Percentiles rank a stretch among this genome's conserved stretches.
Evolutionary conservation across 2,888 invertebrate genomes (phyloP).

Genomic region (Ornithoptera priamus): DNA sequence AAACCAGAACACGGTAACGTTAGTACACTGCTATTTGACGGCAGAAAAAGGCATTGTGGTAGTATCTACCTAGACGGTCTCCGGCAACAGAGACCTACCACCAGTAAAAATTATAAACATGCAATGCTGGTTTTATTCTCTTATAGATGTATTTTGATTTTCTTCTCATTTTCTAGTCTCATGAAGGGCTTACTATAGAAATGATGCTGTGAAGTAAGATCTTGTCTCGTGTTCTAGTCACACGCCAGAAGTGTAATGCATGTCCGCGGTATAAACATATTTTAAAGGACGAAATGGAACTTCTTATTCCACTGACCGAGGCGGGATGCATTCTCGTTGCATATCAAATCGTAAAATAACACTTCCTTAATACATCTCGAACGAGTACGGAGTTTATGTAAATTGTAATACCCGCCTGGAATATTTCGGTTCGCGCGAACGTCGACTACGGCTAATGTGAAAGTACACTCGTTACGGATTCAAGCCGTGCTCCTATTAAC

Average conservation of each 20-base stretch:
- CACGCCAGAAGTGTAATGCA: constrained; percentile 8
- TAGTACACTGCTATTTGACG: too few species aligned
- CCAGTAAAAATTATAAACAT: too few species aligned
- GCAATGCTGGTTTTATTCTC: constrained; percentile 3
- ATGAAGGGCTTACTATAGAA: too few species aligned
- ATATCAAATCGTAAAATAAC: constrained; percentile 68
- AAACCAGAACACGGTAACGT: too few species aligned
- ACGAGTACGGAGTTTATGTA: constrained; percentile 71
- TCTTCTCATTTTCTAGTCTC: neutral
- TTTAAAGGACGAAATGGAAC: constrained; percentile 35
- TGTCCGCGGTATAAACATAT: constrained; percentile 17
- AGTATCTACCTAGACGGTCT: too few species aligned
- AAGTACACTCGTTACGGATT: constrained; percentile 59
- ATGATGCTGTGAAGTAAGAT: too few species aligned
- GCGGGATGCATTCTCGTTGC: constrained; percentile 49
- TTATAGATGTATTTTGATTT: constrained; percentile 1
- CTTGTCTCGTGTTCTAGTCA: too few species aligned
- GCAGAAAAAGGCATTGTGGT: too few species aligned
- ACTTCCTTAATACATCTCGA: constrained; percentile 70
- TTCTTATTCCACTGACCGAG: constrained; percentile 34
- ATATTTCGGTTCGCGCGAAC: constrained; percentile 60
- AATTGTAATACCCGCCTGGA: constrained; percentile 67
- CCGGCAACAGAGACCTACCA: too few species aligned
- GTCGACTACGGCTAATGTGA: constrained; percentile 43
- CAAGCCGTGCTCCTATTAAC: constrained; percentile 57